Evolutionary conservation across 1,140 invertebrate genomes (phyloP).

Genomic region (Scylla paramamosain): DNA sequence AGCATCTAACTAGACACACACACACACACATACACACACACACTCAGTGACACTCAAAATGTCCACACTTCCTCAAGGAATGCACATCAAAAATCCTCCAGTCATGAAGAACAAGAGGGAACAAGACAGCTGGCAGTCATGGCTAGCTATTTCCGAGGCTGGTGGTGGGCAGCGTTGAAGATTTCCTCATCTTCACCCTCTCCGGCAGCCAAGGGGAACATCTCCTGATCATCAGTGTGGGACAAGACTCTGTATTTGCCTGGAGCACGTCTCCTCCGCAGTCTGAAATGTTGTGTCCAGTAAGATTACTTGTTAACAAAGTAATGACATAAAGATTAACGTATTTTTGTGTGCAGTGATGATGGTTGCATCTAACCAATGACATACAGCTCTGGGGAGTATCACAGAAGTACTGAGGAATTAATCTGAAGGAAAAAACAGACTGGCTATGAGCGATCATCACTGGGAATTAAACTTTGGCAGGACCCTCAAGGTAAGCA

Average conservation of each 20-base stretch:
- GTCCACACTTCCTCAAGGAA: not conserved
- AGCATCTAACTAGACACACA: not conserved
- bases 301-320: too few relatives aligned
- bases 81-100: not conserved
- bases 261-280: constrained; percentile 41
- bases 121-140: not conserved
- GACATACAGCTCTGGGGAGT: too few relatives aligned
- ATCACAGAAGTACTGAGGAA: too few relatives aligned
- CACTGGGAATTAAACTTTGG: too few relatives aligned
- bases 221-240: constrained; percentile 62
- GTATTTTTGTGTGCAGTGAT: too few relatives aligned
- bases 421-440: too few relatives aligned
- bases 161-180: constrained; percentile 68
- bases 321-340: too few relatives aligned
- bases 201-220: constrained; percentile 68
- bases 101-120: not conserved
- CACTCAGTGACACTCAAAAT: not conserved
- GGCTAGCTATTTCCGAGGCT: constrained; percentile 52
- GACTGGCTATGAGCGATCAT: too few relatives aligned
- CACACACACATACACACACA: not conserved
- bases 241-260: constrained; percentile 62
- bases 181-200: constrained; percentile 70
- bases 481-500: too few relatives aligned
- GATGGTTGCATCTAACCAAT: too few relatives aligned
- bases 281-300: not conserved